Evolutionary conservation across 37 sponge, comb jelly and placozoan genomes (phyloP), one percentile per base, ranked within the genome.

Genomic region (Spongia lamella): DNA sequence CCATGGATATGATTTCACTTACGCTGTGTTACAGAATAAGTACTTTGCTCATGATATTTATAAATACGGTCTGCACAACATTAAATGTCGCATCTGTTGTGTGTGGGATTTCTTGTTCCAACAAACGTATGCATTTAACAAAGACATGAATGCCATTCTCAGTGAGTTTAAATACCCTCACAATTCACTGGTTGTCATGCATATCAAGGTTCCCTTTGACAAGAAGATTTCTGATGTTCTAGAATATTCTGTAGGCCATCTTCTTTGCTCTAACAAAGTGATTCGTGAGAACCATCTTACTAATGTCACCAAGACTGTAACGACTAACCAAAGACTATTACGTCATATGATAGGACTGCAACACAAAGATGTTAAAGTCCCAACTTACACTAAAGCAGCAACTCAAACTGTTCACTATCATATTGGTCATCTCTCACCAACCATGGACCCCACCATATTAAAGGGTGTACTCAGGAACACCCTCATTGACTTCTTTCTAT

Each of bases 361-460:
- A 22, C 61, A 70, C 52, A 31, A 22, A 16, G 47, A 35, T 19
- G 40, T 32, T 4, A 68, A 69, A 52, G 70, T 63, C 68, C 80
- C 80, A 3, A 79, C 70, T 17, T 17, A 69, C 16, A 79, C 70
- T 29, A 70, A 79, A 2, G 60, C 70, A 3, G 80, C 80, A 51
- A 79, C 80, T 2, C 32, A 70, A 49, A 79, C 80, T 11, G 70
- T 78, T 0, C 85, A 85, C 73, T 78, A 72, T 62, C 85, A 85
- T 38, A 35, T 85, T 3, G 85, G 85, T 11, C 78, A 78, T 36
- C 57, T 61, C 32, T 58, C 78, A 24, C 53, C 73, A 5, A 62
- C 61, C 39, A 53, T 72, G 7, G 78, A 85, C 43, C 32, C 30
- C 26, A 73, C 72, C 15, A 66, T 78, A 25, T 27, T 37, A 21